Conservation (phyloP, 2,888 invertebrate genomes). For the Eupithecia exiguata region DNA sequence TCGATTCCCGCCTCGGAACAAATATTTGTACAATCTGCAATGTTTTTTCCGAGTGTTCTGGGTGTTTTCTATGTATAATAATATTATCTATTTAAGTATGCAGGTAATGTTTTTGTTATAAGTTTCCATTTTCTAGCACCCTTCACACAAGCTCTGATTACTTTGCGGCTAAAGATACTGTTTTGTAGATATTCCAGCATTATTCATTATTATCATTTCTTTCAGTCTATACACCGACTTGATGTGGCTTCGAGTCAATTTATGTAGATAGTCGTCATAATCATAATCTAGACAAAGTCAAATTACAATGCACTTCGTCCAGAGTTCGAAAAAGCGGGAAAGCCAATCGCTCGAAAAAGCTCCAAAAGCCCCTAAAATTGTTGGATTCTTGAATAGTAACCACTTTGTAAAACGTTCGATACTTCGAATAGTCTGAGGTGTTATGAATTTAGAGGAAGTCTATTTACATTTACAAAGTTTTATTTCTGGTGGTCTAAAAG, state of each 20-base stretch:
- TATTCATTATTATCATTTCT: background rate
- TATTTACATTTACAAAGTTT: too few species aligned
- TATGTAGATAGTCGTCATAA: background rate
- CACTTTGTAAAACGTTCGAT: too few species aligned
- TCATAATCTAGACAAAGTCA: background rate
- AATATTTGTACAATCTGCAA: background rate
- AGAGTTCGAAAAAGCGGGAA: background rate
- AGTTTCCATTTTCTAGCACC: too few species aligned
- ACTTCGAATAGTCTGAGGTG: too few species aligned
- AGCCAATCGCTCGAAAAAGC: background rate
- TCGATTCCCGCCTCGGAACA: background rate
- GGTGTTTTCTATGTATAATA: background rate
- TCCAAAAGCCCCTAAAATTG: too few species aligned
- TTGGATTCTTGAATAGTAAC: too few species aligned
- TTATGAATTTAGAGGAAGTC: too few species aligned
- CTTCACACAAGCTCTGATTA: too few species aligned
- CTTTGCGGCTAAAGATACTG: too few species aligned
- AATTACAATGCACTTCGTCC: background rate
- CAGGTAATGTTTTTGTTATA: too few species aligned
- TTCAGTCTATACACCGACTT: background rate
- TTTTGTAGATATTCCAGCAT: background rate
- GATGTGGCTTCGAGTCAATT: background rate
- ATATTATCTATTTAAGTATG: too few species aligned
- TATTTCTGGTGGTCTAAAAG: too few species aligned
- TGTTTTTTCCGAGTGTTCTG: background rate